Percentiles rank a stretch among this genome's conserved stretches.
phyloP scores from a whole-genome alignment of 2,888 invertebrate species.

The Galeruca laticollis region DNA sequence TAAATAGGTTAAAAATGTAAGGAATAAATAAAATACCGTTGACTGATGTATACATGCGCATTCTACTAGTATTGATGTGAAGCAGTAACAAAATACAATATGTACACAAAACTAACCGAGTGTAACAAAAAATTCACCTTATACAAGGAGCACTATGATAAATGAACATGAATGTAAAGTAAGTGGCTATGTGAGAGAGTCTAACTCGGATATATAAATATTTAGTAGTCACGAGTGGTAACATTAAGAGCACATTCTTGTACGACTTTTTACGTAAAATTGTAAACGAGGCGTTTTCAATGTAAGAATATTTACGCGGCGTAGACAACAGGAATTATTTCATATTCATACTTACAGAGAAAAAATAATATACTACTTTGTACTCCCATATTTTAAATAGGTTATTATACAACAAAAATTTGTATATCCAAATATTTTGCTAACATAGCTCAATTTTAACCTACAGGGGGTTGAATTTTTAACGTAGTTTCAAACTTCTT shows the following conservation, averaged over 20 bases:
- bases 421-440: too few species aligned
- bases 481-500: too few species aligned
- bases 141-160: constrained; percentile 31
- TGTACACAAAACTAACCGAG: constrained; percentile 20
- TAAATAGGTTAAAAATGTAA: too few species aligned
- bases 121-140: constrained; percentile 27
- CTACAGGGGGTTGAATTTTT: too few species aligned
- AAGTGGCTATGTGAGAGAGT: constrained; percentile 35
- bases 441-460: too few species aligned
- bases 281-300: constrained; percentile 44
- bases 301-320: too few species aligned
- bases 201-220: constrained; percentile 53
- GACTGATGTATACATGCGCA: not conserved
- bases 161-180: constrained; percentile 31
- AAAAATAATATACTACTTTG: too few species aligned
- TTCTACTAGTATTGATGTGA: not conserved
- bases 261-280: constrained; percentile 46
- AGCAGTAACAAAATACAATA: constrained; percentile 8
- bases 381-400: too few species aligned
- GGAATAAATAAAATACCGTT: not conserved
- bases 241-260: constrained; percentile 53
- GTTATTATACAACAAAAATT: too few species aligned
- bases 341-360: too few species aligned
- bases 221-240: constrained; percentile 54
- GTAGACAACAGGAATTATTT: too few species aligned